A percentile compares a stretch with the other conserved stretches of the same genome.
Evolutionary conservation across 2,888 invertebrate species (phyloP).

Genomic region (Erpobdella octoculata): DNA sequence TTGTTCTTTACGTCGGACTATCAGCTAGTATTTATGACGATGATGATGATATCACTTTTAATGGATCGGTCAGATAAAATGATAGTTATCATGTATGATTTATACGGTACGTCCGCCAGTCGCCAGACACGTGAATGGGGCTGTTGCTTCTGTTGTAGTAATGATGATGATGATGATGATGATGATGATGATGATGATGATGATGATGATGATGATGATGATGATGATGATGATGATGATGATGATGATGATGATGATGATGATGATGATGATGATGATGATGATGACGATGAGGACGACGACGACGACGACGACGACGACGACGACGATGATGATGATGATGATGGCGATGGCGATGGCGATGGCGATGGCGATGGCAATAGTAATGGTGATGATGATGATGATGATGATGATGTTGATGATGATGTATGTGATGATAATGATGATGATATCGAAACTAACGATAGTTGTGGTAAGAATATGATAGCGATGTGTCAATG

Average conservation of each 20-base stretch:
- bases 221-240: slow-evolving; percentile 2
- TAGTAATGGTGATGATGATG: slow-evolving; percentile 7
- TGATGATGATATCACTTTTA: too few relatives aligned
- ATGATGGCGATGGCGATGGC: slow-evolving; percentile 3
- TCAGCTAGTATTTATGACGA: too few relatives aligned
- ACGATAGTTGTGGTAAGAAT: too few relatives aligned
- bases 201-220: slow-evolving; percentile 22
- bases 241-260: slow-evolving; percentile 19
- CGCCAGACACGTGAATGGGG: too few relatives aligned
- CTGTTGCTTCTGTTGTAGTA: too few relatives aligned
- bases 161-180: slow-evolving; percentile 26
- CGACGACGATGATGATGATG: slow-evolving; percentile 11
- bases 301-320: background rate
- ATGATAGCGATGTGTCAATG: too few relatives aligned
- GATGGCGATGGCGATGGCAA: slow-evolving; percentile 7
- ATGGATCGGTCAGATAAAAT: too few relatives aligned
- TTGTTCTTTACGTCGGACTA: too few relatives aligned
- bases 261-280: background rate
- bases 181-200: slow-evolving; percentile 27
- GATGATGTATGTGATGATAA: too few relatives aligned
- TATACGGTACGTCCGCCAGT: too few relatives aligned
- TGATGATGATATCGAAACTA: too few relatives aligned
- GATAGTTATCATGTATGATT: too few relatives aligned
- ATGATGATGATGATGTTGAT: slow-evolving; percentile 12
- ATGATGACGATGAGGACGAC: background rate